phyloP scores from a whole-genome alignment of 2,797 vertebrate species.

The Sarcoramphus papa region DNA sequence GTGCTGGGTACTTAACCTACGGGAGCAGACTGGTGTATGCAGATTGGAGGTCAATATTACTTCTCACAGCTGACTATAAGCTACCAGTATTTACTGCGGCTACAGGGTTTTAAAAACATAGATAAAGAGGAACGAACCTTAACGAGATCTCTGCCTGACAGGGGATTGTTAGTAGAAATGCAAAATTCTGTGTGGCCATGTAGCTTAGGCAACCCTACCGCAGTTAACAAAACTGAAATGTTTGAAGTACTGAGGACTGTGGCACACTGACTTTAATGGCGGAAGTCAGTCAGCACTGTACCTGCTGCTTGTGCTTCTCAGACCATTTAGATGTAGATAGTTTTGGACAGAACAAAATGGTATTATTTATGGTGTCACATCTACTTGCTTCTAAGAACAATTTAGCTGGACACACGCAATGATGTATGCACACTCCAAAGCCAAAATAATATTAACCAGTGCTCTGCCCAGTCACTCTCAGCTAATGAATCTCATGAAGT shows the following conservation, averaged over 20 bases:
- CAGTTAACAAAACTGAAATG: not conserved
- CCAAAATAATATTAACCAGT: not conserved
- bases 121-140: not conserved
- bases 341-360: not conserved
- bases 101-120: not conserved
- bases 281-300: not conserved
- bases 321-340: not conserved
- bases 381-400: not conserved
- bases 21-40: not conserved
- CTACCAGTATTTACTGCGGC: not conserved
- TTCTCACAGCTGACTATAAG: not conserved
- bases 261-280: not conserved
- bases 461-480: not conserved
- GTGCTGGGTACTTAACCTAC: fast-evolving
- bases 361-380: not conserved
- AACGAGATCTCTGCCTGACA: not conserved
- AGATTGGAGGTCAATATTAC: not conserved
- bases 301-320: not conserved
- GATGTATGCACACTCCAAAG: not conserved
- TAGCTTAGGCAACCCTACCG: not conserved
- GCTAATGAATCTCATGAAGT: not conserved
- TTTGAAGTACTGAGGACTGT: not conserved
- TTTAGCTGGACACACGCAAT: not conserved
- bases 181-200: fast-evolving
- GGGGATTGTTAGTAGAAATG: not conserved